Percentiles rank a stretch among this genome's conserved stretches.
phyloP scores from a whole-genome alignment of 2,113 vertebrate species.

The Istiophorus platypterus region DNA sequence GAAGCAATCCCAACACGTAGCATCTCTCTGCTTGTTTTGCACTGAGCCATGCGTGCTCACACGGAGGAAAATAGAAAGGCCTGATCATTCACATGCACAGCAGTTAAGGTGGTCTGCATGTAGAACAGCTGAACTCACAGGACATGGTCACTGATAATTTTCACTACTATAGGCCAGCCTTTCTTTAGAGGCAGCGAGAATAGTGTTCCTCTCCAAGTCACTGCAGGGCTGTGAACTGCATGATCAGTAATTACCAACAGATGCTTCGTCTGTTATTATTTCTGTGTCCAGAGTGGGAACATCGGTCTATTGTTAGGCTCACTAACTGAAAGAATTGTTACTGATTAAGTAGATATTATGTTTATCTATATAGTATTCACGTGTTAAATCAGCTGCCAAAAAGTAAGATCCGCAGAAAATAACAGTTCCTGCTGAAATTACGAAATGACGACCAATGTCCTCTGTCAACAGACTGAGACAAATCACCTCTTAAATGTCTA shows the following conservation, averaged over 20 bases:
- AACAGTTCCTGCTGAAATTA: conserved; percentile 8
- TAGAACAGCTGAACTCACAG: conserved; percentile 40
- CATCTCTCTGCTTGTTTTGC: conserved; percentile 80
- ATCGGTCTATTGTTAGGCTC: not conserved
- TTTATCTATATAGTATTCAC: not conserved
- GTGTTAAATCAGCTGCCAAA: not conserved
- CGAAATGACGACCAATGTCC: conserved; percentile 39
- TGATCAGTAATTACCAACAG: conserved; percentile 44
- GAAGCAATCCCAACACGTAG: conserved; percentile 64
- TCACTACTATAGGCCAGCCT: conserved; percentile 40
- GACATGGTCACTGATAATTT: conserved; percentile 42
- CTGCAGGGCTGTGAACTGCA: not conserved
- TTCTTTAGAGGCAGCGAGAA: conserved; percentile 32
- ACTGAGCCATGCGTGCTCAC: conserved; percentile 71
- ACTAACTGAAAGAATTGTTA: not conserved
- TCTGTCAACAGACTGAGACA: conserved; percentile 59
- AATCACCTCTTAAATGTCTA: conserved; percentile 54
- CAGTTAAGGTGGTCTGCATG: conserved; percentile 64
- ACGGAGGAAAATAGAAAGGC: conserved; percentile 62
- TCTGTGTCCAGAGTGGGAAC: not conserved
- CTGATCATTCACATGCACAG: conserved; percentile 58
- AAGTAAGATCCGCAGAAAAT: conserved; percentile 24
- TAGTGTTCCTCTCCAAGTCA: conserved; percentile 28
- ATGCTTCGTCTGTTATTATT: conserved; percentile 40
- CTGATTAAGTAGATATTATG: not conserved